A percentile compares a stretch with the other conserved stretches of the same genome.
phyloP scores from a whole-genome alignment of 2,797 vertebrate species.

The Etheostoma perlongum region DNA sequence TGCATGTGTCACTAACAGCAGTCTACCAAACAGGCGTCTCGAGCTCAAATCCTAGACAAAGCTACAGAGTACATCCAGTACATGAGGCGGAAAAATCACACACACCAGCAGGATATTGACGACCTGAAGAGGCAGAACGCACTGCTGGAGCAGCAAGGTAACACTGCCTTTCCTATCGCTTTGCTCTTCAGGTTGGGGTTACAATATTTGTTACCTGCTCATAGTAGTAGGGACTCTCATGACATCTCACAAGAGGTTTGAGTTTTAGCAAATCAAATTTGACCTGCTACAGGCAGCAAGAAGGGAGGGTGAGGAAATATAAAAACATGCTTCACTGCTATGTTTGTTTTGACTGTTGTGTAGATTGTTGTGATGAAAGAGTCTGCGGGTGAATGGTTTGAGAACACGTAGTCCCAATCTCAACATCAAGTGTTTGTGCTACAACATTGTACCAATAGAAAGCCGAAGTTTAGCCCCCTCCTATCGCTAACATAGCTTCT shows the following conservation, averaged over 20 bases:
- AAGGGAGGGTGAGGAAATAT: neutral
- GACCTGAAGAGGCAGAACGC: constrained; percentile 99
- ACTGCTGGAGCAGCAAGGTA: constrained; percentile 98
- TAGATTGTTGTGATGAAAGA: constrained; percentile 5
- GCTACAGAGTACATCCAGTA: constrained; percentile 99
- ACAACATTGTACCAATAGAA: neutral
- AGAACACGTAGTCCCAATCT: constrained; percentile 1
- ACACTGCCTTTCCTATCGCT: fast-evolving
- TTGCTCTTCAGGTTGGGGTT: neutral
- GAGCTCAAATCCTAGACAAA: constrained; percentile 99
- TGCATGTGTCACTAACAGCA: constrained; percentile 85
- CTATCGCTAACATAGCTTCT: neutral
- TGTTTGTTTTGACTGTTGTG: neutral
- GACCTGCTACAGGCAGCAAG: neutral
- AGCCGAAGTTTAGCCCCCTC: neutral
- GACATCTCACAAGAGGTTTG: neutral
- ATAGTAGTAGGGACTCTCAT: neutral
- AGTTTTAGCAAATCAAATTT: neutral
- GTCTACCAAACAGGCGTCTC: constrained; percentile 95
- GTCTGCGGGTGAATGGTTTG: neutral
- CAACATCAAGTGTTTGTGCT: constrained; percentile 1
- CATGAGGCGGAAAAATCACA: constrained; percentile 99
- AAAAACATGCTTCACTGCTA: neutral
- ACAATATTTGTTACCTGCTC: neutral
- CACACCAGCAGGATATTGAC: constrained; percentile 99